These are phyloP conservation scores for Pimpla rufipes DNA, from an alignment of 2,888 invertebrate genomes.

Conservation along the genomic window DNA sequence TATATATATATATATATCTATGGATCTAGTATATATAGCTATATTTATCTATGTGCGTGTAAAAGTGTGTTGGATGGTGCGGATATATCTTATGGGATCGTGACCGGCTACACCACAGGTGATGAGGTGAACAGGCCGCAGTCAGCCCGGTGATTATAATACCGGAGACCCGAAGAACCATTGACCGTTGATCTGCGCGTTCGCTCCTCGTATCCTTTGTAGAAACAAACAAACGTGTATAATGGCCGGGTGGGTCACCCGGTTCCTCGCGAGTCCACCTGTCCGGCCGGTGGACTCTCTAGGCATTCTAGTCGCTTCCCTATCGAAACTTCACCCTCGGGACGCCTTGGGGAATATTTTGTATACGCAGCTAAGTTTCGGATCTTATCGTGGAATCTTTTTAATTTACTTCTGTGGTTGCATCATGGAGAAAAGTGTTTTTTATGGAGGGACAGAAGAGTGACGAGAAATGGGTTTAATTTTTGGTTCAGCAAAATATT, in stretches of 20 bases:
- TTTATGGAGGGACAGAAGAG: too few species aligned
- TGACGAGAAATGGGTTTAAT: too few species aligned
- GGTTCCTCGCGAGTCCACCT: conserved; percentile 42
- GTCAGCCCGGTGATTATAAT: conserved; percentile 37
- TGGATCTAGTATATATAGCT: too few species aligned
- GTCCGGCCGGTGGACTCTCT: conserved; percentile 45
- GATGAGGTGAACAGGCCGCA: background rate
- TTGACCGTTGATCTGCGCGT: conserved; percentile 55
- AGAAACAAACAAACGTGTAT: conserved; percentile 67
- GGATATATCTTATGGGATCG: conserved; percentile 11
- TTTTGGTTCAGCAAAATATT: too few species aligned
- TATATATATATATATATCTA: background rate
- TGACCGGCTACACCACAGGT: conserved; percentile 39
- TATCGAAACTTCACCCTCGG: background rate
- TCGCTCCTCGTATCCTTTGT: conserved; percentile 47
- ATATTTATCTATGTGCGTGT: too few species aligned
- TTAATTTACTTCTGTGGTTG: too few species aligned
- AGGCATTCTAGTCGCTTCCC: conserved; percentile 13
- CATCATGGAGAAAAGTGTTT: too few species aligned
- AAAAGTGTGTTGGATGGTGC: too few species aligned
- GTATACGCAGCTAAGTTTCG: too few species aligned
- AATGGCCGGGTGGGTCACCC: conserved; percentile 61
- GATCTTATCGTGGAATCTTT: too few species aligned
- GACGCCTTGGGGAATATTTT: background rate
- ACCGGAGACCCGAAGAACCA: conserved; percentile 19